Evolutionary conservation across 2,113 vertebrate species (phyloP), one percentile per base, ranked within the genome.

Genomic region (Prionailurus viverrinus): DNA sequence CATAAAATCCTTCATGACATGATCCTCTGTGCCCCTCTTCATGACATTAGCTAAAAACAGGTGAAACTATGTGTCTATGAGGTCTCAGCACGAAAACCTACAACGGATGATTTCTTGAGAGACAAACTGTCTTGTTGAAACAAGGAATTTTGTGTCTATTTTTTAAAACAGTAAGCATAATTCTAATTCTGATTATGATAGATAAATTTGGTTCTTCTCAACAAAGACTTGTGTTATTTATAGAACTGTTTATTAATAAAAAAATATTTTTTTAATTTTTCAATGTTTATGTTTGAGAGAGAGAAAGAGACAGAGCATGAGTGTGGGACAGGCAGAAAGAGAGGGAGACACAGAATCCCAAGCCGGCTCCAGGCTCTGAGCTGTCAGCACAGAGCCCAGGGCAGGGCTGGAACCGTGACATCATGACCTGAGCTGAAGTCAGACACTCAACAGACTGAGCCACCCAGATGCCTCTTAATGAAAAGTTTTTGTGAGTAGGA

Each of bases 141-240:
- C 95, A 96, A 36, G 71, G 88, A 95, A 81, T 93, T 96, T 58
- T 33, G 41, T 5, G 19, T 91, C 65, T 96, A 41, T 93, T 93
- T 96, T 94, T 87, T 82, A n/a, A 80, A 96, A 85, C 36, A 97
- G 39, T 51, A 76, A 94, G 41, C 16, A 91, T 85, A 39, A 66
- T 80, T 96, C 94, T 97, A 97, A 97, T 95, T 97, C 68, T 94
- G 92, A 96, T 96, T 94, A 96, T 85, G 89, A 96, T 85, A 97
- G 89, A 85, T 79, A 78, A 97, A 95, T 81, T 71, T 36, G 71
- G 65, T 41, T 94, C 29, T 95, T 97, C 96, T 65, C 79, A 91
- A 95, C 83, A 96, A 73, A 97, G 96, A 81, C 16, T 66, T 5
- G 45, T 69, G 27, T 89, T 95, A 76, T 93, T 95, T 94, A 87